These are phyloP conservation scores for Thalpophila matura DNA, from an alignment of 2,888 invertebrate genomes.

Conservation along the genomic window DNA sequence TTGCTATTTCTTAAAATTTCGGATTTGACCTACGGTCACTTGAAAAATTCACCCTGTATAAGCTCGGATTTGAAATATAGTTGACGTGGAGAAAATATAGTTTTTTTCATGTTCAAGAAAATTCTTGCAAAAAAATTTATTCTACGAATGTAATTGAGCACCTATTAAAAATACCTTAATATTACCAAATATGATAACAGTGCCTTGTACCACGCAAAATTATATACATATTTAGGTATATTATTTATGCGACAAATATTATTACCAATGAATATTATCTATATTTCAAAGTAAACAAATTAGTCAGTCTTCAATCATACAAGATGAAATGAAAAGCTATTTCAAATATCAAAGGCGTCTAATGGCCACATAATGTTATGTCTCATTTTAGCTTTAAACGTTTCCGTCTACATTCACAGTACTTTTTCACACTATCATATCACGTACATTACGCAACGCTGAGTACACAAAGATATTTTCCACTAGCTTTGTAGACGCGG, in stretches of 20 bases:
- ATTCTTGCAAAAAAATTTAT: too few species aligned
- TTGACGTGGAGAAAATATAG: not conserved
- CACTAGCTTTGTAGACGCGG: constrained; percentile 60
- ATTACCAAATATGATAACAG: too few species aligned
- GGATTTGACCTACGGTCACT: too few species aligned
- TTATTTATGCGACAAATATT: not conserved
- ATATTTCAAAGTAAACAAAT: too few species aligned
- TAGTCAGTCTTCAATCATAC: not conserved
- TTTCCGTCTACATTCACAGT: constrained; percentile 24
- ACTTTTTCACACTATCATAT: constrained; percentile 42
- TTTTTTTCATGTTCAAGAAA: not conserved
- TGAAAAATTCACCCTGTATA: too few species aligned
- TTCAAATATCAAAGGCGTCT: not conserved
- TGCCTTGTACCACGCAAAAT: too few species aligned
- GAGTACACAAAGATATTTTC: constrained; percentile 53
- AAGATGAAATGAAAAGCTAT: not conserved
- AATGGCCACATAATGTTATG: constrained; percentile 18
- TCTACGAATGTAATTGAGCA: too few species aligned
- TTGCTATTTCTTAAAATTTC: too few species aligned
- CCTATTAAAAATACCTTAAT: too few species aligned
- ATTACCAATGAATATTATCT: too few species aligned
- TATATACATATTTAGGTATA: too few species aligned
- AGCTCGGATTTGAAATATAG: constrained; percentile 6
- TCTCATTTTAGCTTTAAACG: constrained; percentile 29
- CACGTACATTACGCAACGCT: constrained; percentile 52